Base-by-base conservation (phyloP, 92 coral and sea anemone species). In the Heliopora coerulea region DNA sequence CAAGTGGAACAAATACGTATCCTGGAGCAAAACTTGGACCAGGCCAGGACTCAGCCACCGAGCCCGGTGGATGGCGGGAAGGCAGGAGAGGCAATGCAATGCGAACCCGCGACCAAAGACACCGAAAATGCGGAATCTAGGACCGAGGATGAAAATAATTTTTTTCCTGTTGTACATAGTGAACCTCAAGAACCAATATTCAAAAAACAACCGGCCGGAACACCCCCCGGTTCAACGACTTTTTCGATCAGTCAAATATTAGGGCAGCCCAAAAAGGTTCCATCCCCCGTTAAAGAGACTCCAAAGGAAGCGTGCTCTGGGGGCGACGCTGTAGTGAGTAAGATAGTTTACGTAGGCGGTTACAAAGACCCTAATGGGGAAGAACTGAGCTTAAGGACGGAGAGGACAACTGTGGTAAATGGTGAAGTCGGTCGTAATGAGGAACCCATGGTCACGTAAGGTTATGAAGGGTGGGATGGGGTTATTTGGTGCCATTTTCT, bases 51-150 rank as follows among this genome's bases (percentile, higher is more conserved):
- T 44, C 37, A 29, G 20, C 78, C 67, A 37, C 73, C 66, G 27
- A 64, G 59, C 72, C 83, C 79, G 49, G 56, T 65, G 50, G 78
- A 42, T 23, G 37, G 54, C 52, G 62, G 62, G 46, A 78, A 78
- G 20, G 50, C 84, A 54, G 65, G 77, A 78, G 89, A 81, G 74
- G 83, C 91, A 52, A 75, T 82, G 70, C 87, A 87, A 56, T 75
- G 89, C 67, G 91, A 87, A 49, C 86, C 88, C 9, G 81, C 72
- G 28, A 75, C 83, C 42, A 56, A 28, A 21, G 48, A 62, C 21
- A 3, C 0, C 34, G 48, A 62, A 35, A 29, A 33, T 48, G 21
- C 20, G 68, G 41, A 37, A 20, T 13, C 17, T 31, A 33, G 48
- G 44, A 33, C 68, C 0, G 68, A 32, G 48, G 46, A 9, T 21